A percentile compares a stretch with the other conserved stretches of the same genome.
Evolutionary conservation across 2,797 vertebrate genomes (phyloP).

Genomic region (Netta rufina): DNA sequence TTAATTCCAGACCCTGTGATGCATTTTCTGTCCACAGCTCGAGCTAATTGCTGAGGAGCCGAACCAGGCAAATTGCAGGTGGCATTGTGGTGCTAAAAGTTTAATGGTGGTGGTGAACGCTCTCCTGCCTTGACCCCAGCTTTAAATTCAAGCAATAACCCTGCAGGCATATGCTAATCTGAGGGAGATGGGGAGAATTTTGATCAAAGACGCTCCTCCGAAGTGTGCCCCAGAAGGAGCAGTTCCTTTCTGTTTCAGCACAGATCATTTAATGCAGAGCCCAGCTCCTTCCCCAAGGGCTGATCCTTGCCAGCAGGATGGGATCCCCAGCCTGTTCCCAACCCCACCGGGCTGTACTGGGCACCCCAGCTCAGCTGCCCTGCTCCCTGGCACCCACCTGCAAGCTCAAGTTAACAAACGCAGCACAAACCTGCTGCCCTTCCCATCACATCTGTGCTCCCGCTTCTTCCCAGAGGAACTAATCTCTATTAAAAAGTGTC

Average conservation of each 20-base stretch:
- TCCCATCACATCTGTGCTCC: not conserved
- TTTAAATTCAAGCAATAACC: not conserved
- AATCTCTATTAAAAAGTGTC: not conserved
- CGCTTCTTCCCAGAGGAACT: not conserved
- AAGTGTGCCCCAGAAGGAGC: not conserved
- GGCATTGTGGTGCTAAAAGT: not conserved
- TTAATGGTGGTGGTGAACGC: not conserved
- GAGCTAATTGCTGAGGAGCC: not conserved
- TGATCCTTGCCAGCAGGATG: not conserved
- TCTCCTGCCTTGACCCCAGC: not conserved
- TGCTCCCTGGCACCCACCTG: rapidly evolving
- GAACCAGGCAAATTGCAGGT: not conserved
- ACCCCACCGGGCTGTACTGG: not conserved
- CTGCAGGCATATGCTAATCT: not conserved
- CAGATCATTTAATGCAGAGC: not conserved
- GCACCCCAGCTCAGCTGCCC: not conserved
- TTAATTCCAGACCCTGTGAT: not conserved
- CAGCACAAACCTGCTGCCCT: not conserved
- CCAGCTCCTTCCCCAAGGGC: not conserved
- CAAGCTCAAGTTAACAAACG: not conserved
- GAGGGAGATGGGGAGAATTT: not conserved
- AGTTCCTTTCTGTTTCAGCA: not conserved
- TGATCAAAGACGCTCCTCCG: not conserved
- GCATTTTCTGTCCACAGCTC: not conserved
- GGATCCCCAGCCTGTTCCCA: no score